Percentiles rank a stretch among this genome's conserved stretches.
Conservation (phyloP, 1,140 invertebrate genomes). For the Apis laboriosa region DNA sequence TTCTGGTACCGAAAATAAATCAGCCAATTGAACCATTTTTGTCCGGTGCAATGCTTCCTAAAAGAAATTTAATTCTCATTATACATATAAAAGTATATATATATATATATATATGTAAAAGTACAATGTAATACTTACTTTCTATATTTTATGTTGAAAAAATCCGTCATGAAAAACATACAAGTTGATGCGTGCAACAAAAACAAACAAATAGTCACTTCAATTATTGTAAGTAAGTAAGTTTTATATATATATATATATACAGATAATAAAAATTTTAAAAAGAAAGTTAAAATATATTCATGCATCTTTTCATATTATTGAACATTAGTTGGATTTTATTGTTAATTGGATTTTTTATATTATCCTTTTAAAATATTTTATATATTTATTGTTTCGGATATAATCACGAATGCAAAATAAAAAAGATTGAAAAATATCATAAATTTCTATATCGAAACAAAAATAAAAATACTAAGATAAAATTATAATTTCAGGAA, state of each 20-base stretch:
- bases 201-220: constrained; percentile 59
- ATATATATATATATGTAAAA: neutral
- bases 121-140: constrained; percentile 63
- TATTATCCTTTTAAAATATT: neutral
- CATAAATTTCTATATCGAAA: no score
- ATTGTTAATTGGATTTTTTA: neutral
- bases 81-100: no score
- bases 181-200: constrained; percentile 62
- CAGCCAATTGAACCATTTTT: constrained; percentile 97
- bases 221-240: neutral
- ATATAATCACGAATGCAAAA: neutral
- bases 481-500: no score
- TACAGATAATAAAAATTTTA: neutral
- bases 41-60: constrained; percentile 77
- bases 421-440: neutral
- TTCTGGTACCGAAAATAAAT: constrained; percentile 98
- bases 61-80: constrained; percentile 14
- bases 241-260: neutral
- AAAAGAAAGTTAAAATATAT: neutral
- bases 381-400: neutral
- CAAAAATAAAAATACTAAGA: no score
- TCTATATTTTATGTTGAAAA: constrained; percentile 61
- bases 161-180: constrained; percentile 64
- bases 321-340: neutral
- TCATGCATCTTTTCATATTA: neutral